These are phyloP conservation scores for Drosophila anceps DNA, from an alignment of 2,888 invertebrate species.

Conservation along the genomic window DNA sequence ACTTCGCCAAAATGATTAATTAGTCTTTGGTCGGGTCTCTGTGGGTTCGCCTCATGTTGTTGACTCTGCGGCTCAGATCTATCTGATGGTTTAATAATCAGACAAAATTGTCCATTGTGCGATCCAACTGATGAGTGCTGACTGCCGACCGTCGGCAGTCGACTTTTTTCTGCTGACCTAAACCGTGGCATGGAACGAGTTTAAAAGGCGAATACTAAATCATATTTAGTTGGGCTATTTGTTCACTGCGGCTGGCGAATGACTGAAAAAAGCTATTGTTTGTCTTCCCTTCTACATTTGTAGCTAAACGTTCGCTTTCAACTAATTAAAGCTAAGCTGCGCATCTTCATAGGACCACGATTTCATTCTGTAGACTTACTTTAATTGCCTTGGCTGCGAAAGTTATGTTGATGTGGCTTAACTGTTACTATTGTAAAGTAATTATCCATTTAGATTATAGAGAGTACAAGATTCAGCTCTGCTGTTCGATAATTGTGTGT, in stretches of 20 bases:
- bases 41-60: conserved; percentile 37
- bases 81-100: conserved; percentile 76
- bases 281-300: conserved; percentile 53
- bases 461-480: conserved; percentile 53
- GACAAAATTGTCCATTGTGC: conserved; percentile 65
- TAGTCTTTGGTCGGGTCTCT: conserved; percentile 48
- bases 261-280: conserved; percentile 63
- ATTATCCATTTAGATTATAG: conserved; percentile 33
- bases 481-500: conserved; percentile 38
- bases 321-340: conserved; percentile 65
- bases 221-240: conserved; percentile 51
- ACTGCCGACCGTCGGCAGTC: not conserved
- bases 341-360: conserved; percentile 47
- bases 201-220: conserved; percentile 64
- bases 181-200: conserved; percentile 43
- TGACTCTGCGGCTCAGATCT: conserved; percentile 35
- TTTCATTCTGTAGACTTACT: conserved; percentile 38
- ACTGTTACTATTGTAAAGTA: conserved; percentile 38
- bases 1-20: conserved; percentile 70
- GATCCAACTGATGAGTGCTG: not conserved
- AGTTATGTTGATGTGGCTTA: not conserved
- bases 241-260: conserved; percentile 23
- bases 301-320: conserved; percentile 50
- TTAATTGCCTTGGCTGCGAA: conserved; percentile 39
- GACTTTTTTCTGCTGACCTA: conserved; percentile 45